Evolutionary conservation across 2,888 invertebrate species (phyloP).

Genomic region (Encarsia formosa): DNA sequence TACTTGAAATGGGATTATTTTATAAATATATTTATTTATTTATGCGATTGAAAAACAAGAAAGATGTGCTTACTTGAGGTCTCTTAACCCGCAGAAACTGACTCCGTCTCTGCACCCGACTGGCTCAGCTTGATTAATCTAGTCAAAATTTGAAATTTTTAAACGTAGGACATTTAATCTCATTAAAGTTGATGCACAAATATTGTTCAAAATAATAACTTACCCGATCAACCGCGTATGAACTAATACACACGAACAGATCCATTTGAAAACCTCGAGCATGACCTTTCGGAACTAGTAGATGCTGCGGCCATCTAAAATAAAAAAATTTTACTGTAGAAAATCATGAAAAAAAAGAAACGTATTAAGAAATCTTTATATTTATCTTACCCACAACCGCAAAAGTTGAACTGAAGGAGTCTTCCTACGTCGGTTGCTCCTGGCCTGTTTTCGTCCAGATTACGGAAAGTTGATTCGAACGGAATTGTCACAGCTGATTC

Average conservation of each 20-base stretch:
- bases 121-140: conserved; percentile 31
- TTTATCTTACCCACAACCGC: conserved; percentile 87
- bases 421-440: conserved; percentile 52
- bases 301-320: conserved; percentile 82
- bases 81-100: conserved; percentile 73
- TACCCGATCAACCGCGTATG: conserved; percentile 62
- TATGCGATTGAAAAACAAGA: no score
- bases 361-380: no score
- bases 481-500: conserved; percentile 81
- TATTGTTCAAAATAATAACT: not conserved
- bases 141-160: not conserved
- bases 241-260: conserved; percentile 74
- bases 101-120: conserved; percentile 65
- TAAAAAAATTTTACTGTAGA: no score
- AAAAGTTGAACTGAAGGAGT: conserved; percentile 67
- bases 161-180: no score
- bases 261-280: conserved; percentile 63
- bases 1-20: no score
- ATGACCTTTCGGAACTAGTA: conserved; percentile 71
- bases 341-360: no score
- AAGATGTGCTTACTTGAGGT: no score
- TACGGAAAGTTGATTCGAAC: conserved; percentile 76
- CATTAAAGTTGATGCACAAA: no score
- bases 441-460: conserved; percentile 61
- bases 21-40: no score